phyloP scores from a whole-genome alignment of 2,888 invertebrate species.

The Tanytarsus gracilentus region DNA sequence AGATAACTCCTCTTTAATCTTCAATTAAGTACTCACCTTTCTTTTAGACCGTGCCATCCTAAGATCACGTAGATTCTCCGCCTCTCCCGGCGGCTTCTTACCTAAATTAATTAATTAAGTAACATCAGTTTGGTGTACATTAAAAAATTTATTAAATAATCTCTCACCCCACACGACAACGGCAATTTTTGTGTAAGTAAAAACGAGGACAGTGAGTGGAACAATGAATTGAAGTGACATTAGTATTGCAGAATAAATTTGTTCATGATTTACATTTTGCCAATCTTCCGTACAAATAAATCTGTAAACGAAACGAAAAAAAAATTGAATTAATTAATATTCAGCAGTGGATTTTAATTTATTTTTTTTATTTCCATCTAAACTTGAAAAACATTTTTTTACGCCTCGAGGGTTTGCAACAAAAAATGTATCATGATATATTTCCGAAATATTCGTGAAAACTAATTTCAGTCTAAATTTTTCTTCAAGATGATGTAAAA shows the following conservation, averaged over 20 bases:
- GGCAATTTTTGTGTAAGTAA: slow-evolving; percentile 79
- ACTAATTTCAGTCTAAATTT: too few species aligned
- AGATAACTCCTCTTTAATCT: neutral
- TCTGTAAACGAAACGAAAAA: slow-evolving; percentile 43
- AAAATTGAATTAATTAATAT: slow-evolving; percentile 4
- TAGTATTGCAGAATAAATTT: slow-evolving; percentile 67
- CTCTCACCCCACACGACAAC: slow-evolving; percentile 72
- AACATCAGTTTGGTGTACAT: neutral
- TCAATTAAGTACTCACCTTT: slow-evolving; percentile 53
- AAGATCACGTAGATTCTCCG: slow-evolving; percentile 71
- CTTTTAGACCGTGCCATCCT: slow-evolving; percentile 76
- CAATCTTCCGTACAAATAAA: slow-evolving; percentile 66
- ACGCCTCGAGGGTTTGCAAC: too few species aligned
- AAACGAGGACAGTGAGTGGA: slow-evolving; percentile 69
- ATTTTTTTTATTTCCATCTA: too few species aligned
- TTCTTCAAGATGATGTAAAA: too few species aligned
- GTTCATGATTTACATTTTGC: slow-evolving; percentile 53
- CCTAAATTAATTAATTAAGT: neutral
- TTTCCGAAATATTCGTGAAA: too few species aligned
- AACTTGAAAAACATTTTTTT: too few species aligned
- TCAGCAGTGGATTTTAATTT: too few species aligned
- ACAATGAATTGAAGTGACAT: slow-evolving; percentile 76
- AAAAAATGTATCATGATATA: too few species aligned
- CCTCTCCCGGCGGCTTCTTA: slow-evolving; percentile 77
- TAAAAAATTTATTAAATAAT: neutral